Percentiles rank a stretch among this genome's conserved stretches.
Evolutionary conservation across 2,113 vertebrate genomes (phyloP).

Genomic region (Microtus pennsylvanicus): DNA sequence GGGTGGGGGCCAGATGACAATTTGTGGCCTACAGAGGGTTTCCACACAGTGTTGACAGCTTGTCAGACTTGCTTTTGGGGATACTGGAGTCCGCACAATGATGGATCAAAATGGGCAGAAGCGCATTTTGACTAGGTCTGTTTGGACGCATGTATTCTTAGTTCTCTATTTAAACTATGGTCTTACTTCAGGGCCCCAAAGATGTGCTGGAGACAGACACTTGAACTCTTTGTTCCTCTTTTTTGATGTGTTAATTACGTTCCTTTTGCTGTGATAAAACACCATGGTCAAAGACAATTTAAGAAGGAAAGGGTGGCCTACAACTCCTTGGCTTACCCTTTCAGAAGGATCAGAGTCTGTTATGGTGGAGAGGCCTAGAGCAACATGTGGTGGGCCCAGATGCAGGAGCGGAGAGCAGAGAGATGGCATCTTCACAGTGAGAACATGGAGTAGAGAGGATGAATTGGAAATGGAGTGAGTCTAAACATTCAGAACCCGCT

Average conservation of each 20-base stretch:
- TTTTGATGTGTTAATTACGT: background rate
- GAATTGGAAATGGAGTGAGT: background rate
- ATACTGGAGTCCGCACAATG: background rate
- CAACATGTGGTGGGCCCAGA: background rate
- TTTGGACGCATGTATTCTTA: background rate
- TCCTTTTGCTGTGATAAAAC: background rate
- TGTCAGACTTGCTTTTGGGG: background rate
- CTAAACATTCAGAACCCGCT: background rate
- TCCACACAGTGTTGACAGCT: background rate
- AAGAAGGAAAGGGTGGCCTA: background rate
- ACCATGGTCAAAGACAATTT: background rate
- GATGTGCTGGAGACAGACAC: background rate
- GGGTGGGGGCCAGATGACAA: background rate
- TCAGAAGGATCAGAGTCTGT: background rate
- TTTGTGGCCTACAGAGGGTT: background rate
- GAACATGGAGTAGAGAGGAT: no score
- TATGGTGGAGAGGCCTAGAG: background rate
- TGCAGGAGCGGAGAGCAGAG: background rate
- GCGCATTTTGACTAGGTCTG: background rate
- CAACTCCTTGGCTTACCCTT: background rate
- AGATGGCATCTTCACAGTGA: no score
- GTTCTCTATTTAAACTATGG: background rate
- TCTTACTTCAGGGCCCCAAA: background rate
- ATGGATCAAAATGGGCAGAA: background rate
- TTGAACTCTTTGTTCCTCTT: background rate